Evolutionary conservation across 2,797 vertebrate species (phyloP).

Genomic region (Poeciliopsis infans): DNA sequence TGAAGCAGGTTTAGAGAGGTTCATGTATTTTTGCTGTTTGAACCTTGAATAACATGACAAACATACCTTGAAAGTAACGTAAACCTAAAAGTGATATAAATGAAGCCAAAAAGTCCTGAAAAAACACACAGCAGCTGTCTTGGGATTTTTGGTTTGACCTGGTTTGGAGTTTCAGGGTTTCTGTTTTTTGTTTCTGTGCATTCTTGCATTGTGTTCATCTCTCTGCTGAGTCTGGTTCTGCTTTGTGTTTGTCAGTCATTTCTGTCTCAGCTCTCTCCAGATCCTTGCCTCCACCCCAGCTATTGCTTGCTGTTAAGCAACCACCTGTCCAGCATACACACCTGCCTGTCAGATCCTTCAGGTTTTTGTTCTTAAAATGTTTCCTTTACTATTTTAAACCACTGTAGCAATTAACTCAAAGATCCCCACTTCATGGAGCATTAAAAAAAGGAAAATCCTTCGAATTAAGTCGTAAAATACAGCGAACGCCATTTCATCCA

Average conservation of each 20-base stretch:
- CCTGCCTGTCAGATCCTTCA: background rate
- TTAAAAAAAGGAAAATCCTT: constrained; percentile 16
- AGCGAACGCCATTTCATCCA: background rate
- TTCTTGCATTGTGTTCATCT: background rate
- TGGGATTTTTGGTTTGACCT: background rate
- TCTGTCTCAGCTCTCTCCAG: background rate
- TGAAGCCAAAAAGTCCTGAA: background rate
- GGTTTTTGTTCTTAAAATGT: background rate
- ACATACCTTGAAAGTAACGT: background rate
- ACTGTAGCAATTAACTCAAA: background rate
- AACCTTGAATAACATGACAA: background rate
- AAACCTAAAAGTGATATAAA: background rate
- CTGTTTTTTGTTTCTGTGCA: background rate
- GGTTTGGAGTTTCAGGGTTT: background rate
- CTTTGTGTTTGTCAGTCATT: background rate
- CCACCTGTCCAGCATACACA: background rate
- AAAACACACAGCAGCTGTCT: background rate
- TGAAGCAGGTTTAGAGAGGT: background rate
- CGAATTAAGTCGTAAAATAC: background rate
- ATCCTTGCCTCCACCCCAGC: background rate
- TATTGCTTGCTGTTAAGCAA: background rate
- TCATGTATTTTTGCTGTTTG: background rate
- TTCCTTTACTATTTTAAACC: background rate
- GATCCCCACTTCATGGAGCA: background rate
- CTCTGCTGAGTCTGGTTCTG: background rate